phyloP scores from a whole-genome alignment of 2,113 vertebrate genomes.

The Pollimyrus isidori region DNA sequence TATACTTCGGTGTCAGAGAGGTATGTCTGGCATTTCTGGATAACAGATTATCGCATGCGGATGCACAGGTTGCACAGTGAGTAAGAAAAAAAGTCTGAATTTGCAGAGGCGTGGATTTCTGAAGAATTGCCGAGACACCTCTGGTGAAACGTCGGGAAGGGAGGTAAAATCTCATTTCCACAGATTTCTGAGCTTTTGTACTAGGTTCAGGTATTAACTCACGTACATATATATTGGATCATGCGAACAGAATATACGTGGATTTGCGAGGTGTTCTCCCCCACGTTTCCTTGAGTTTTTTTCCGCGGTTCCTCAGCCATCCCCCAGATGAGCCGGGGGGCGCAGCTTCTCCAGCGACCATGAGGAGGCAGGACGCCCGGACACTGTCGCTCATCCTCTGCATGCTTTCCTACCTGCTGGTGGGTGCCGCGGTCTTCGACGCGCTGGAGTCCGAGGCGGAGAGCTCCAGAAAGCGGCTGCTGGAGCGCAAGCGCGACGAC shows the following conservation, averaged over 20 bases:
- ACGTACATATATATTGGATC: neutral
- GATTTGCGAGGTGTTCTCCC: neutral
- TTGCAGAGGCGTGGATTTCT: neutral
- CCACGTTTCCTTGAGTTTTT: neutral
- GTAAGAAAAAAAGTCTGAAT: neutral
- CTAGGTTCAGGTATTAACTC: neutral
- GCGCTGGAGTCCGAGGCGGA: constrained; percentile 78
- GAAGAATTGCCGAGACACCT: neutral
- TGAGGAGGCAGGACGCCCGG: constrained; percentile 74
- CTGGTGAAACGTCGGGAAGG: neutral
- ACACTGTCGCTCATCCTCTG: constrained; percentile 70
- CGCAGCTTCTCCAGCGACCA: constrained; percentile 28
- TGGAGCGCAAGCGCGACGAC: constrained; percentile 71
- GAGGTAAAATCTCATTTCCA: neutral
- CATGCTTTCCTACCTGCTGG: constrained; percentile 73
- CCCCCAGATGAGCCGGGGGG: neutral
- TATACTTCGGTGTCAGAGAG: neutral
- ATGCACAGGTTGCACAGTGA: neutral
- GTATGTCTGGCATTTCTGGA: neutral
- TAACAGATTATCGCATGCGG: neutral
- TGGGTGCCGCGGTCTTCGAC: constrained; percentile 80
- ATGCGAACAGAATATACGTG: neutral
- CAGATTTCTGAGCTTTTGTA: neutral
- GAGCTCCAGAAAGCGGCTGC: constrained; percentile 55
- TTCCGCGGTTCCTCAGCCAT: neutral